Percentiles rank a stretch among this genome's conserved stretches.
These are phyloP conservation scores for Aporophyla lueneburgensis DNA, from an alignment of 2,888 invertebrate species.

Conservation along the genomic window DNA sequence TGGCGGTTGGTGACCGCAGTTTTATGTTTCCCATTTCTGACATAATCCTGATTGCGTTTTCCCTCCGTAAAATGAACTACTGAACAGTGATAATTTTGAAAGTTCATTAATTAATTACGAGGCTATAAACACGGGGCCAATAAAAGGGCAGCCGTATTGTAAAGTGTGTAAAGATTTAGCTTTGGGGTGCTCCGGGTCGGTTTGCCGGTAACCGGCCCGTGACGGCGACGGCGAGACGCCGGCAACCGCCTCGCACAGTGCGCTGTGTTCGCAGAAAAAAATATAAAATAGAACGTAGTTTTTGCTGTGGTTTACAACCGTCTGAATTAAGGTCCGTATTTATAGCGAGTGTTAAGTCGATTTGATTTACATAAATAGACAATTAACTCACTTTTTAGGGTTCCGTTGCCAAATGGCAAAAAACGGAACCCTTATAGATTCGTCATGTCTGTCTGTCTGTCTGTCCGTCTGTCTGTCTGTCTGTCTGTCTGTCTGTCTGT, in stretches of 20 bases:
- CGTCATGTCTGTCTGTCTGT: no score
- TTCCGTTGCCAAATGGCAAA: no score
- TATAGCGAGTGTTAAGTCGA: not conserved
- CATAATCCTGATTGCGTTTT: conserved; percentile 53
- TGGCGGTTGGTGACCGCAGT: conserved; percentile 32
- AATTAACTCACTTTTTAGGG: not conserved
- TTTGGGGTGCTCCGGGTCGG: conserved; percentile 68
- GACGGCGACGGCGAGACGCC: conserved; percentile 82
- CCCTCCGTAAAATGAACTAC: conserved; percentile 44
- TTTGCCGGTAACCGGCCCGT: conserved; percentile 77
- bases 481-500: no score
- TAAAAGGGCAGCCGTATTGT: conserved; percentile 60
- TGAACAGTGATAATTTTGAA: conserved; percentile 57
- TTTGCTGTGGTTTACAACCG: conserved; percentile 3
- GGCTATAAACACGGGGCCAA: conserved; percentile 55
- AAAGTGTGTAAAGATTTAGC: conserved; percentile 68
- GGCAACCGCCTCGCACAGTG: conserved; percentile 55
- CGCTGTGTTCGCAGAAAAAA: conserved; percentile 36
- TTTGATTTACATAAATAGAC: not conserved
- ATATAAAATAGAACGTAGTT: conserved; percentile 20
- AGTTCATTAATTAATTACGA: conserved; percentile 61
- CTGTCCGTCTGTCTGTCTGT: no score
- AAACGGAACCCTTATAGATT: no score
- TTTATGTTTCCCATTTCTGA: conserved; percentile 51
- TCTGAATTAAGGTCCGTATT: conserved; percentile 5